These are phyloP conservation scores for Seriola rivoliana DNA, from an alignment of 2,113 vertebrate species.

Conservation along the genomic window DNA sequence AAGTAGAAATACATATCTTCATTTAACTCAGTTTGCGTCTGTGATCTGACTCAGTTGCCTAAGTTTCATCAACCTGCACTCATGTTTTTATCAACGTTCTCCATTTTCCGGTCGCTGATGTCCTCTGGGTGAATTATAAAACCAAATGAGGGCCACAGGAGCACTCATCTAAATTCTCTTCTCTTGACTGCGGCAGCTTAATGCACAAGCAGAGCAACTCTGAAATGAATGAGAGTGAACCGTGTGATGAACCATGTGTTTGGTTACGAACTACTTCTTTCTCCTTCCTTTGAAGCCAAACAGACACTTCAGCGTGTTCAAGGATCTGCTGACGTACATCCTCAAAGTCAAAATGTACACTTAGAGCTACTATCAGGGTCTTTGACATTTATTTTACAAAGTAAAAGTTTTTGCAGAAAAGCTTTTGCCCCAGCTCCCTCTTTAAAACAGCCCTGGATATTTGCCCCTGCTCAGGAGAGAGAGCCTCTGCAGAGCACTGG, in stretches of 20 bases:
- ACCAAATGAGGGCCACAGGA: conserved; percentile 60
- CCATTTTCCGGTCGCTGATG: conserved; percentile 14
- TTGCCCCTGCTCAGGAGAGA: not conserved
- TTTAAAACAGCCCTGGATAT: conserved; percentile 17
- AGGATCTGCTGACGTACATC: conserved; percentile 57
- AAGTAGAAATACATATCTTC: not conserved
- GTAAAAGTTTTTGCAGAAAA: conserved; percentile 20
- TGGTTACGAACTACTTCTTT: conserved; percentile 13
- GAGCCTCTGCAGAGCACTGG: conserved; percentile 50
- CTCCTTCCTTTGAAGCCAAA: conserved; percentile 17
- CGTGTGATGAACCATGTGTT: conserved; percentile 20
- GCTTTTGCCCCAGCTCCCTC: conserved; percentile 7
- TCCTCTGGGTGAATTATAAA: conserved; percentile 65
- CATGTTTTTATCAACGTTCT: conserved; percentile 10
- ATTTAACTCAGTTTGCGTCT: conserved; percentile 14
- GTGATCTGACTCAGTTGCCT: not conserved
- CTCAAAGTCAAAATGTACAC: conserved; percentile 40
- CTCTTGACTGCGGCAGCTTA: conserved; percentile 57
- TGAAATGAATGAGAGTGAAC: conserved; percentile 20
- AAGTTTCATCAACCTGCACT: conserved; percentile 38
- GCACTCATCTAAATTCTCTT: conserved; percentile 60
- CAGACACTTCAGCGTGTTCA: conserved; percentile 6
- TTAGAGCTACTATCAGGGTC: conserved; percentile 3
- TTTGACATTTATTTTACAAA: conserved; percentile 41
- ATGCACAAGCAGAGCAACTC: conserved; percentile 21